A percentile compares a stretch with the other conserved stretches of the same genome.
Conservation (phyloP, 2,113 vertebrate species). For the Asarcornis scutulata region DNA sequence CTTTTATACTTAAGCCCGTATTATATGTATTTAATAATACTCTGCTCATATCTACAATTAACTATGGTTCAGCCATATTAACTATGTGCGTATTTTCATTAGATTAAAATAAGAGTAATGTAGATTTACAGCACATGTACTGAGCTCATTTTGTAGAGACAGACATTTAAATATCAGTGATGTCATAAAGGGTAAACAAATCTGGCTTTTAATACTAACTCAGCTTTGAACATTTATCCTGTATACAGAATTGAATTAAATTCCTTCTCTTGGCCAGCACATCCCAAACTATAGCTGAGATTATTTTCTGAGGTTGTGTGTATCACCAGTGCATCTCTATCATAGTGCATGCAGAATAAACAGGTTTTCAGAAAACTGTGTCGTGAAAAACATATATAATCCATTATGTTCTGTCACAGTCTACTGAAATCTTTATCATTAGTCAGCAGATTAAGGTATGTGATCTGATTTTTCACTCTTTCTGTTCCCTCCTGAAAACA, state of each 20-base stretch:
- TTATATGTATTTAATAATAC: slow-evolving; percentile 37
- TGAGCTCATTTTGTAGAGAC: neutral
- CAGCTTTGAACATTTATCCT: neutral
- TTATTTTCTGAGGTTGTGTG: neutral
- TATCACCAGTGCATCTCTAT: neutral
- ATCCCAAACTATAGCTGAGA: neutral
- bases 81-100: neutral
- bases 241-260: neutral
- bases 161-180: neutral
- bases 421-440: neutral
- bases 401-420: neutral
- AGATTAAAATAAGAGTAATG: neutral
- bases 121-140: neutral
- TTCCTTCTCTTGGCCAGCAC: neutral
- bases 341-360: neutral
- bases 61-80: neutral
- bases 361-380: neutral
- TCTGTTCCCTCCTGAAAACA: neutral
- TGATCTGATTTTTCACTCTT: neutral
- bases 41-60: neutral
- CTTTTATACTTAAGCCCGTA: slow-evolving; percentile 44
- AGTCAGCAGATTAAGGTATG: neutral
- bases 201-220: neutral
- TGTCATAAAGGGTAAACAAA: neutral
- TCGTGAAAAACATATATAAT: neutral